phyloP scores from a whole-genome alignment of 2,113 vertebrate species.

The Strix uralensis region DNA sequence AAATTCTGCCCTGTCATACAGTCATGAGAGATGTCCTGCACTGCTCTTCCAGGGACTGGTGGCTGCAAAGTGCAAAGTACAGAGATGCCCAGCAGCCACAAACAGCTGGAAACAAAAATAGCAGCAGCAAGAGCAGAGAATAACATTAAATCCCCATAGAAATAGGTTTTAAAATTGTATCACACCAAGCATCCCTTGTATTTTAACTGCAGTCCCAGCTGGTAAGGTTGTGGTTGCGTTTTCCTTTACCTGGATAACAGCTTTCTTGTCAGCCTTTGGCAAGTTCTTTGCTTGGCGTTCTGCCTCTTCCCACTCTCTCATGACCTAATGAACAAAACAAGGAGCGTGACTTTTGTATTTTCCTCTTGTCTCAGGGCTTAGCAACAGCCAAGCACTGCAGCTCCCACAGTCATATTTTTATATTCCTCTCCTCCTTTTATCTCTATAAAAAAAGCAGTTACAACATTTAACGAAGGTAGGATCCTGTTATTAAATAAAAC shows the following conservation, averaged over 20 bases:
- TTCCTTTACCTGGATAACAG: slow-evolving; percentile 90
- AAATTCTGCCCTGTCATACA: not conserved
- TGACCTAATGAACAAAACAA: slow-evolving; percentile 80
- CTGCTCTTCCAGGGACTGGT: not conserved
- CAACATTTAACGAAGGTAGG: not conserved
- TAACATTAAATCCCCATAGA: not conserved
- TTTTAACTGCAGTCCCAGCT: not conserved
- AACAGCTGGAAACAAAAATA: not conserved
- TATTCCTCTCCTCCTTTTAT: not conserved
- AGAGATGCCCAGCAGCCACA: not conserved
- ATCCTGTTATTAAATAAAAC: not conserved
- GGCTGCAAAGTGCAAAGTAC: not conserved
- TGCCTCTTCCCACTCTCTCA: slow-evolving; percentile 99
- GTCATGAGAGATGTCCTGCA: not conserved
- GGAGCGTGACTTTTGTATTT: not conserved
- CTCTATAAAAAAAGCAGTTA: not conserved
- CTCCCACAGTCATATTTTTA: not conserved
- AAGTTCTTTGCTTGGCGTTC: slow-evolving; percentile 95
- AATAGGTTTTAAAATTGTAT: not conserved
- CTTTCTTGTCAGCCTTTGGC: slow-evolving; percentile 95
- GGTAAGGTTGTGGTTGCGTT: not conserved
- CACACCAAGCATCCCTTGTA: not conserved
- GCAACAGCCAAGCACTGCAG: not conserved
- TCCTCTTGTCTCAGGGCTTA: not conserved
- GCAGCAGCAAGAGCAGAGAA: not conserved